Percentiles rank a stretch among this genome's conserved stretches.
Evolutionary conservation across 2,888 invertebrate species (phyloP).

Genomic region (Drosophila neonasuta): DNA sequence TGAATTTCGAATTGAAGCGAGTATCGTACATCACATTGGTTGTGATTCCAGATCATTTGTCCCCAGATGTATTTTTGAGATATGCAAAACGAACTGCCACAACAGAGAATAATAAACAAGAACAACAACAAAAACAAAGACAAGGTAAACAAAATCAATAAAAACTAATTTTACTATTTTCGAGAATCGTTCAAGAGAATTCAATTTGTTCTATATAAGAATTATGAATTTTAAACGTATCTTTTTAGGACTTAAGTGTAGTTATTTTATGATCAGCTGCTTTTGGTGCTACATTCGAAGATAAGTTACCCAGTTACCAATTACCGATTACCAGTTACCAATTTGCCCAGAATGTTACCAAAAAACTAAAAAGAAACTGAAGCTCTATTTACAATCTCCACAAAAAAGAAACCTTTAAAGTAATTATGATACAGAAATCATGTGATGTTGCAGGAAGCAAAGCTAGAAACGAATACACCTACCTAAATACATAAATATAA

Average conservation of each 20-base stretch:
- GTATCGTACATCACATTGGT: slow-evolving; percentile 37
- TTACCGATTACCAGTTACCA: slow-evolving; percentile 14
- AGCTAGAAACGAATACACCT: slow-evolving; percentile 76
- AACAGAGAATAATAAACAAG: slow-evolving; percentile 17
- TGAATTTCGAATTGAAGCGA: slow-evolving; percentile 7
- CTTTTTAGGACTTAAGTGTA: slow-evolving; percentile 69
- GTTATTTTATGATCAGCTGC: slow-evolving; percentile 70
- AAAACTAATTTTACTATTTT: slow-evolving; percentile 33
- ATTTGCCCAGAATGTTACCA: slow-evolving; percentile 38
- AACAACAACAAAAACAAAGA: slow-evolving; percentile 9
- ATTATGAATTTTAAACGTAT: slow-evolving; percentile 56
- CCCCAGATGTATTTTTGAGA: slow-evolving; percentile 42
- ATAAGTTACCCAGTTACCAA: slow-evolving; percentile 53
- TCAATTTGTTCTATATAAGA: slow-evolving; percentile 30
- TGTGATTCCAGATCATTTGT: slow-evolving; percentile 44
- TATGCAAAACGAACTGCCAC: slow-evolving; percentile 50
- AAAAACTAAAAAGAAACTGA: slow-evolving; percentile 5
- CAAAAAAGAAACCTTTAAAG: slow-evolving; percentile 14
- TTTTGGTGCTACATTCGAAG: slow-evolving; percentile 69
- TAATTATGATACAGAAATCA: slow-evolving; percentile 57
- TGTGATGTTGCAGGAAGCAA: slow-evolving; percentile 75
- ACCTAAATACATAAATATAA: slow-evolving; percentile 57
- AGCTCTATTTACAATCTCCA: slow-evolving; percentile 50
- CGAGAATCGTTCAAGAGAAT: slow-evolving; percentile 7
- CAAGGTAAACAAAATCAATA: slow-evolving; percentile 6